These are phyloP conservation scores for Hyperopisus bebe DNA, from an alignment of 2,113 vertebrate genomes.

Conservation along the genomic window DNA sequence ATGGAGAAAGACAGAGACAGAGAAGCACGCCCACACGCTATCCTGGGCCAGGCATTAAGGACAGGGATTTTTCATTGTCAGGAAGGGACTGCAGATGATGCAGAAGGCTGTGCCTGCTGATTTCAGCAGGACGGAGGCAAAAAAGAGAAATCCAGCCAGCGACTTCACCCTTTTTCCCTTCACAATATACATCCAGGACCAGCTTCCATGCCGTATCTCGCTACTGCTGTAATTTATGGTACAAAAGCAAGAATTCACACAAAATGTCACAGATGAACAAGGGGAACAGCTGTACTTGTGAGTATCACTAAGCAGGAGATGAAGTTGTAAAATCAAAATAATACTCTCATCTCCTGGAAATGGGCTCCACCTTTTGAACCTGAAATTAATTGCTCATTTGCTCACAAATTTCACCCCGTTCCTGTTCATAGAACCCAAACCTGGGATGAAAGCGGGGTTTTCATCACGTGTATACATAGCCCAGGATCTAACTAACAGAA, in stretches of 20 bases:
- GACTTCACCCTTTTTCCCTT: constrained; percentile 39
- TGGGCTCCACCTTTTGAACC: background rate
- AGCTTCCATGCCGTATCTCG: constrained; percentile 33
- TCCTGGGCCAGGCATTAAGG: constrained; percentile 38
- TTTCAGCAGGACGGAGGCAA: constrained; percentile 56
- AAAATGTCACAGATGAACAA: background rate
- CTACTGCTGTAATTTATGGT: background rate
- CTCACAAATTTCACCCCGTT: background rate
- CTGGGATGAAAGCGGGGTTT: background rate
- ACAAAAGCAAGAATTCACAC: background rate
- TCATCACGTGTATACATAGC: too few relatives aligned
- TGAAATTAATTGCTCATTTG: background rate
- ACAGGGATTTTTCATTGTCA: constrained; percentile 68
- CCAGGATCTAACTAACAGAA: background rate
- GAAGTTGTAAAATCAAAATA: background rate
- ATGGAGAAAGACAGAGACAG: background rate
- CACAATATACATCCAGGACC: constrained; percentile 35
- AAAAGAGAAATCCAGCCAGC: constrained; percentile 50
- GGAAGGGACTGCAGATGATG: constrained; percentile 52
- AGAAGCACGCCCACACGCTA: constrained; percentile 13
- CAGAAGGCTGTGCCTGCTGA: constrained; percentile 56
- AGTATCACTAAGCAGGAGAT: background rate
- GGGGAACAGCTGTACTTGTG: background rate
- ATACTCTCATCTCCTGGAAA: background rate
- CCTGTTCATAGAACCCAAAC: background rate